Percentiles rank a stretch among this genome's conserved stretches.
These are phyloP conservation scores for Conus canariensis DNA, from an alignment of 2,888 invertebrate genomes.

Conservation along the genomic window DNA sequence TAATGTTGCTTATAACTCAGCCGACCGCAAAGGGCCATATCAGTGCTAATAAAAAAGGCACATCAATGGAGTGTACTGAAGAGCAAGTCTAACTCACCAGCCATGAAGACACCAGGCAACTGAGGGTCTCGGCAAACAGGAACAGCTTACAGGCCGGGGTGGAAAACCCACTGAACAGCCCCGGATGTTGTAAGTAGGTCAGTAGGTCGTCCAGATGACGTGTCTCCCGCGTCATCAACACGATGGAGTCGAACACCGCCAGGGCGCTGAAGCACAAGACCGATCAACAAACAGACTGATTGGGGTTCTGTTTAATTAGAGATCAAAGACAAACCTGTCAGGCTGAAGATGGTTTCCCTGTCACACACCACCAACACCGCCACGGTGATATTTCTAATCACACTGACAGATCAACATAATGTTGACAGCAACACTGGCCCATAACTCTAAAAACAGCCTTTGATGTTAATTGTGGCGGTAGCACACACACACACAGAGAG, in stretches of 20 bases:
- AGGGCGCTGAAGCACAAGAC: slow-evolving; percentile 46
- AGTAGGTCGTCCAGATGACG: slow-evolving; percentile 60
- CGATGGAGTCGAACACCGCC: slow-evolving; percentile 72
- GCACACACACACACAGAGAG: too few species aligned
- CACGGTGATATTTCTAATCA: too few species aligned
- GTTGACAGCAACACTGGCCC: too few species aligned
- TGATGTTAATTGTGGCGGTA: too few species aligned
- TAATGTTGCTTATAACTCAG: too few species aligned
- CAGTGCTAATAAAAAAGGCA: background rate
- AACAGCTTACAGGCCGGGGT: slow-evolving; percentile 69
- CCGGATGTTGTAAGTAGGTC: slow-evolving; percentile 44
- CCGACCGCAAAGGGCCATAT: background rate
- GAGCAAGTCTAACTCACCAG: slow-evolving; percentile 50
- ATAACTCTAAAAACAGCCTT: too few species aligned
- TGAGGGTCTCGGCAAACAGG: slow-evolving; percentile 68
- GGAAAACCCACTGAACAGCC: slow-evolving; percentile 59
- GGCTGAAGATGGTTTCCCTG: too few species aligned
- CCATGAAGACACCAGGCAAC: slow-evolving; percentile 75
- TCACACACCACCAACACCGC: too few species aligned
- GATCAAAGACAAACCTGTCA: background rate
- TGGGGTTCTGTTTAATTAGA: background rate
- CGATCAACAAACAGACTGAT: background rate
- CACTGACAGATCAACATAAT: too few species aligned
- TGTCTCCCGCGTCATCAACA: slow-evolving; percentile 62
- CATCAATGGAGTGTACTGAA: background rate